phyloP scores from a whole-genome alignment of 2,113 vertebrate species.

The Rhinichthys klamathensis region DNA sequence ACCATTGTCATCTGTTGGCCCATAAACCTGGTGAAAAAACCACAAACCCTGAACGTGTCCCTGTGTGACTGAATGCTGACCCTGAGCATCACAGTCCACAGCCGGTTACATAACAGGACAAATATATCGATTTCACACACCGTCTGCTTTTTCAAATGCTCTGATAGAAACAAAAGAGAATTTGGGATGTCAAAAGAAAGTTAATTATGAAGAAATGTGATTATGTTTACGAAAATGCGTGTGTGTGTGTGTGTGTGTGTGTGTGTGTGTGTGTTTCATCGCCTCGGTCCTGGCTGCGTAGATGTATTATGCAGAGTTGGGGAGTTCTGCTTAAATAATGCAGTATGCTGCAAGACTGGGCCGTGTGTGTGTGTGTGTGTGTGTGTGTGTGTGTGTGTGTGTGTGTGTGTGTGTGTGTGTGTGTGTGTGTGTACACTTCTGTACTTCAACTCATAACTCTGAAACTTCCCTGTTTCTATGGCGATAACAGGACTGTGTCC shows the following conservation, averaged over 20 bases:
- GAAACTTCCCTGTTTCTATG: slow-evolving; percentile 22
- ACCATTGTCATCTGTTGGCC: background rate
- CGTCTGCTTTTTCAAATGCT: background rate
- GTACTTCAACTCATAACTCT: background rate
- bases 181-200: background rate
- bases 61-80: too few species aligned
- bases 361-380: background rate
- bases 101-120: background rate
- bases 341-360: background rate
- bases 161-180: background rate
- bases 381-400: too few species aligned
- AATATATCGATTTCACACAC: background rate
- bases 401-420: background rate
- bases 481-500: background rate
- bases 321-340: slow-evolving; percentile 30
- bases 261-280: background rate
- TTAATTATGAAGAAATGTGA: background rate
- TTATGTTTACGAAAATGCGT: background rate
- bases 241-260: too few species aligned
- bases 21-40: background rate
- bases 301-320: slow-evolving; percentile 22
- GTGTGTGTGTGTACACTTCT: background rate
- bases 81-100: background rate
- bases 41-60: background rate
- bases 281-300: background rate